Evolutionary conservation across 2,797 vertebrate genomes (phyloP).

Genomic region (Salmo trutta): DNA sequence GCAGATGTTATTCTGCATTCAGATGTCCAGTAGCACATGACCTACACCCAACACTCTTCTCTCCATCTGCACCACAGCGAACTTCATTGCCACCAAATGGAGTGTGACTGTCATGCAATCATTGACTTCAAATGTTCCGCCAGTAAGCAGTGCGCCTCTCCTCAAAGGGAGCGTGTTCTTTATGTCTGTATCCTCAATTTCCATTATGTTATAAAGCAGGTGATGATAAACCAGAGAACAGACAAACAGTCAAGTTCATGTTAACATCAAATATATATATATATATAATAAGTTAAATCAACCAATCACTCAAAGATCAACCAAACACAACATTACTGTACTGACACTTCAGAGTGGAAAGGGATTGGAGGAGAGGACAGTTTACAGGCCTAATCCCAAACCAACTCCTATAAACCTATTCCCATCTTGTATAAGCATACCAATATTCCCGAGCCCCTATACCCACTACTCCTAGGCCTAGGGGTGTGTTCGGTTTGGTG

Average conservation of each 20-base stretch:
- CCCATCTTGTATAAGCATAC: background rate
- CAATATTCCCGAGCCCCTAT: background rate
- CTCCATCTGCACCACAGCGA: background rate
- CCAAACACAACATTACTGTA: constrained; percentile 53
- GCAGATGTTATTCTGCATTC: constrained; percentile 28
- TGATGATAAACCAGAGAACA: constrained; percentile 17
- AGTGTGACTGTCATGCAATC: too few relatives aligned
- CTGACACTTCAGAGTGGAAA: constrained; percentile 44
- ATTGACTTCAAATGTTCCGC: background rate
- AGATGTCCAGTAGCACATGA: constrained; percentile 3
- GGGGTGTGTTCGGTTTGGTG: background rate
- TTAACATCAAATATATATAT: background rate
- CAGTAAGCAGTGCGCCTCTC: background rate
- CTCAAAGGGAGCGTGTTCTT: background rate
- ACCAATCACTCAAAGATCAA: background rate
- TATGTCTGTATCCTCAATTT: background rate
- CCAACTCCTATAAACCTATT: background rate
- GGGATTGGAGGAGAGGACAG: constrained; percentile 21
- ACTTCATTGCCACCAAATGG: too few relatives aligned
- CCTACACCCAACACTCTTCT: constrained; percentile 47
- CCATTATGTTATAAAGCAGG: background rate
- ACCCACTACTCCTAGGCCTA: background rate
- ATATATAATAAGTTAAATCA: background rate
- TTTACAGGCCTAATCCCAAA: constrained; percentile 14
- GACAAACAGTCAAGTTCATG: constrained; percentile 28